Percentiles rank a stretch among this genome's conserved stretches.
Conservation (phyloP, 2,888 invertebrate species). For the Meghimatium bilineatum region DNA sequence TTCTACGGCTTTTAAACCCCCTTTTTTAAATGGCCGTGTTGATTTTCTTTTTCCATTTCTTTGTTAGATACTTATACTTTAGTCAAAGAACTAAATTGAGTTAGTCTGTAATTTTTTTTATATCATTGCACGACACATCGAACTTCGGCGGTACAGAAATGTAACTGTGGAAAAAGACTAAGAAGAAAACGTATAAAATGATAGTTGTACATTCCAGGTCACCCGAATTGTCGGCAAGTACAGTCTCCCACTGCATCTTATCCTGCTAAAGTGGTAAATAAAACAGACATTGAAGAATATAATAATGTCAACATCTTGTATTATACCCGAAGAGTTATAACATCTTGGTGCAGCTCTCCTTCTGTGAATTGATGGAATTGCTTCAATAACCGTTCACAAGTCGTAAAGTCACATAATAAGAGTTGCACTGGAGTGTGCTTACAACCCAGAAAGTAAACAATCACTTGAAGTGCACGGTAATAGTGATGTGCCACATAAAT, state of each 20-base stretch:
- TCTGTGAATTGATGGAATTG: not conserved
- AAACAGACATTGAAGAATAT: not conserved
- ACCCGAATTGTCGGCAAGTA: not conserved
- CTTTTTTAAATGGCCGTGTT: too few relatives aligned
- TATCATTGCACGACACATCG: too few relatives aligned
- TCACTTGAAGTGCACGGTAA: constrained; percentile 3
- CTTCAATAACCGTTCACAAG: constrained; percentile 21
- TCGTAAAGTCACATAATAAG: constrained; percentile 21
- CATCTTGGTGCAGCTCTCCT: not conserved
- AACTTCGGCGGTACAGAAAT: too few relatives aligned
- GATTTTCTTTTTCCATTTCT: too few relatives aligned
- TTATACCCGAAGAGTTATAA: constrained; percentile 1
- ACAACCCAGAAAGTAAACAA: constrained; percentile 28
- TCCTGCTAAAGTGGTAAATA: not conserved
- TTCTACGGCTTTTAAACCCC: too few relatives aligned
- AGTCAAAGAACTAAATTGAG: too few relatives aligned
- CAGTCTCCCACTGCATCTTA: not conserved
- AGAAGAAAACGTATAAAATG: too few relatives aligned
- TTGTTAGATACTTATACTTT: too few relatives aligned
- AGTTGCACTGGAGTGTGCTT: constrained; percentile 12
- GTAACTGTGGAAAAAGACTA: too few relatives aligned
- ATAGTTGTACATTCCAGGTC: not conserved
- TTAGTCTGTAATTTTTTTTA: too few relatives aligned
- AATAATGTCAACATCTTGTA: not conserved
- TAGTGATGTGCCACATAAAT: constrained; percentile 38